Base-by-base conservation (phyloP, 35 echinoderm and acorn worm species). In the Ptychodera flava region DNA sequence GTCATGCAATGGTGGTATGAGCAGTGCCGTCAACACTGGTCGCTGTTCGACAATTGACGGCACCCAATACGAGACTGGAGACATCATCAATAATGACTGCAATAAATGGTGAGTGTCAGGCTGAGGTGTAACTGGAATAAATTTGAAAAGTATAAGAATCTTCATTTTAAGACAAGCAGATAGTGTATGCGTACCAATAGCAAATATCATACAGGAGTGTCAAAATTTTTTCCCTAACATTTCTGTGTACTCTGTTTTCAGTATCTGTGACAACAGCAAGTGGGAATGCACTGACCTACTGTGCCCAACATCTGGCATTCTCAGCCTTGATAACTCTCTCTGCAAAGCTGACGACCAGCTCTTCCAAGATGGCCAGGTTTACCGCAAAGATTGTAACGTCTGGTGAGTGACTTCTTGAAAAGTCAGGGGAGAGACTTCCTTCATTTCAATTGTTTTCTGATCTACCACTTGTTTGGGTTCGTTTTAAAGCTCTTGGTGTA, bases 201-300 rank as follows among this genome's bases (percentile, higher is more conserved):
- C n/a, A n/a, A n/a, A n/a, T n/a, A n/a, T n/a, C n/a, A n/a, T n/a
- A n/a, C n/a, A n/a, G n/a, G n/a, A n/a, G n/a, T n/a, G n/a, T n/a
- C n/a, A n/a, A n/a, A n/a, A n/a, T n/a, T n/a, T n/a, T n/a, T n/a
- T n/a, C n/a, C n/a, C n/a, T n/a, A n/a, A n/a, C n/a, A n/a, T n/a
- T n/a, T n/a, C n/a, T n/a, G 45, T 64, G 6, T 36, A 28, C 29
- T 86, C 77, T 86, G 30, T 34, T n/a, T 31, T 38, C 87, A 88
- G 87, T 32, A 79, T 88, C 32, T 88, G 87, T 37, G 81, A 88
- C 35, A 79, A 33, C 27, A 32, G 87, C 0, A 38, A 53, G 31
- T 88, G 87, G 87, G 76, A 88, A 15, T 88, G 87, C 35, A 88
- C 87, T 27, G 34, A 80, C 31, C 79, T 38, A 16, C 79, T 88